phyloP scores from a whole-genome alignment of 2,113 vertebrate genomes.

The Pipra filicauda region DNA sequence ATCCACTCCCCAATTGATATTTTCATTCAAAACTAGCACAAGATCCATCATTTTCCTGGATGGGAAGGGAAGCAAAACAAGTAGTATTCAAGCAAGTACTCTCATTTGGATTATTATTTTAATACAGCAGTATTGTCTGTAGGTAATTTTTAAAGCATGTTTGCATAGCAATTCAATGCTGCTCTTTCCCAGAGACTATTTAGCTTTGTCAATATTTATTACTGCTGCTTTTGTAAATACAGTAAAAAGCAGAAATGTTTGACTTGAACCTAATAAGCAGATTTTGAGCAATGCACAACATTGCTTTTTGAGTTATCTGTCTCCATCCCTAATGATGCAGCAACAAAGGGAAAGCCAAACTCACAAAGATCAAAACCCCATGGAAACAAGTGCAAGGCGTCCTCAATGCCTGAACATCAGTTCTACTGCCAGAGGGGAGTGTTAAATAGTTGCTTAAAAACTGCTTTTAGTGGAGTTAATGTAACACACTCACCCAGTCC shows the following conservation, averaged over 20 bases:
- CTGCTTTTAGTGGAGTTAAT: background rate
- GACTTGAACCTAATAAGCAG: slow-evolving; percentile 48
- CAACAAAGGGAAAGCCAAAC: background rate
- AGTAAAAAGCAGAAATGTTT: slow-evolving; percentile 43
- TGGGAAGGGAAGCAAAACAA: slow-evolving; percentile 34
- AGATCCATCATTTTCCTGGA: background rate
- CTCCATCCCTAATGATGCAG: background rate
- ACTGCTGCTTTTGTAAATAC: slow-evolving; percentile 49
- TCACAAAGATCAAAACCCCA: background rate
- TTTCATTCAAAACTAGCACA: slow-evolving; percentile 52
- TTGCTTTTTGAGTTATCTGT: slow-evolving; percentile 8
- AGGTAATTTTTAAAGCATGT: slow-evolving; percentile 56
- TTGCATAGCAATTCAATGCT: slow-evolving; percentile 44
- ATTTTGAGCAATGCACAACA: slow-evolving; percentile 19
- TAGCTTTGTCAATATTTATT: slow-evolving; percentile 62
- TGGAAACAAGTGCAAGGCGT: background rate
- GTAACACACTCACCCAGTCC: background rate
- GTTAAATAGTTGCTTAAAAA: background rate
- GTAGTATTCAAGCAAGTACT: slow-evolving; percentile 17
- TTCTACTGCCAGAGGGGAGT: background rate
- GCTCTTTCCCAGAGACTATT: slow-evolving; percentile 42
- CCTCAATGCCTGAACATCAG: background rate
- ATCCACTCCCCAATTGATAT: slow-evolving; percentile 52
- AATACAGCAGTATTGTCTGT: slow-evolving; percentile 23
- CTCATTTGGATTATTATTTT: slow-evolving; percentile 55